Evolutionary conservation across 2,797 vertebrate species (phyloP), one percentile per base, ranked within the genome.

Genomic region (Emydoidea blandingii): DNA sequence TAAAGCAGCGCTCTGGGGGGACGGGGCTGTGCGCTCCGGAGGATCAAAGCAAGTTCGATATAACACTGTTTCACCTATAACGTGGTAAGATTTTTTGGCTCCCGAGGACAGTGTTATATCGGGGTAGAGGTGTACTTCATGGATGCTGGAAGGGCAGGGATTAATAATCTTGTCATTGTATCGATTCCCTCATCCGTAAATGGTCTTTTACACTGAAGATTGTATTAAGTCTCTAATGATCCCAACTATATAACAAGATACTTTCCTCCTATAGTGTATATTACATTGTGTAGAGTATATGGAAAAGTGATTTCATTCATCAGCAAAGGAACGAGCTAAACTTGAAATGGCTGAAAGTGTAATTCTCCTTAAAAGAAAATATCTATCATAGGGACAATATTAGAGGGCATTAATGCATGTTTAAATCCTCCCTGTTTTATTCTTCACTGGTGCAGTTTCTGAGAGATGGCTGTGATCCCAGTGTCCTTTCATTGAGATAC

Each of bases 211-310:
- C 12, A 96, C 90, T 84, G 80, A 59, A 44, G 59, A 62, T 80
- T 80, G 94, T n/a, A 92, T 84, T 5, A 56, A 92, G 54, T 88
- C 84, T 87, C 82, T 84, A 74, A 50, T 83, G 96, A 89, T 81
- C 85, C 96, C 92, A 97, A 96, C 91, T 91, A 88, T 0, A 84
- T 86, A 86, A 90, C 94, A 83, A 95, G 54, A 82, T 83, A 82
- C 0, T 1, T 86, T 81, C 84, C 54, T 65, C 91, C 31, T 49
- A 29, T 5, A 44, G 41, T 50, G 23, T 21, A n/a, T 16, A 62
- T 79, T 74, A 82, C 3, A 14, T 0, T 1, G 41, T 68, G 65
- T 1, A 79, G 47, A 10, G 9, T 1, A 68, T 3, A 83, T 0
- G 79, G 21, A 79, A 87, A 11, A 62, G 54, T 78, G 74, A 85